phyloP scores from a whole-genome alignment of 2,888 invertebrate species.

The Drosophila antonietae region DNA sequence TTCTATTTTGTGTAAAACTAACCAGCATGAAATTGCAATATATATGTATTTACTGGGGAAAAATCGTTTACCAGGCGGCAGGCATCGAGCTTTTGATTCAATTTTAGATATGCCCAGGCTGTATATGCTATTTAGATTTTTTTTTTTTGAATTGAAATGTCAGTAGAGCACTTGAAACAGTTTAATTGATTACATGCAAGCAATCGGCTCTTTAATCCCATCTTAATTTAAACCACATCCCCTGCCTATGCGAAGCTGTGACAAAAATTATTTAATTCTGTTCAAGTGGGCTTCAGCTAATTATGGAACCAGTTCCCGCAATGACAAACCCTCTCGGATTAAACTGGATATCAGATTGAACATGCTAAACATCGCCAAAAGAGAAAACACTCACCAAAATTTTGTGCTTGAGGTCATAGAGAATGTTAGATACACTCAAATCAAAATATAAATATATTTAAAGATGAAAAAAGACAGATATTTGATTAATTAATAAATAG shows the following conservation, averaged over 20 bases:
- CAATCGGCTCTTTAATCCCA: slow-evolving; percentile 53
- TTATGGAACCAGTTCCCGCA: slow-evolving; percentile 38
- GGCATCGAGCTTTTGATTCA: slow-evolving; percentile 45
- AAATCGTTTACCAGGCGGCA: slow-evolving; percentile 2
- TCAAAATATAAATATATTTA: no score
- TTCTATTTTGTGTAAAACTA: slow-evolving; percentile 10
- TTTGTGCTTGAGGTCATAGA: not conserved
- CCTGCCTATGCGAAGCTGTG: slow-evolving; percentile 47
- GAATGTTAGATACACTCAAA: slow-evolving; percentile 9
- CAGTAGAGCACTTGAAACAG: slow-evolving; percentile 10
- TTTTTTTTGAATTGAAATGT: slow-evolving; percentile 60
- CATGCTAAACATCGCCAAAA: slow-evolving; percentile 21
- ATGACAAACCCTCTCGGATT: not conserved
- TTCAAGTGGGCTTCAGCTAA: slow-evolving; percentile 59
- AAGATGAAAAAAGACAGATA: no score
- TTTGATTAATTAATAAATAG: not conserved
- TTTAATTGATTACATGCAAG: slow-evolving; percentile 37
- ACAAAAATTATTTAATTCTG: slow-evolving; percentile 61
- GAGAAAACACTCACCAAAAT: not conserved
- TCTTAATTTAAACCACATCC: slow-evolving; percentile 20
- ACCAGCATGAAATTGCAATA: slow-evolving; percentile 36
- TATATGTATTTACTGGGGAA: slow-evolving; percentile 17
- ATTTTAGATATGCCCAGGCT: slow-evolving; percentile 63
- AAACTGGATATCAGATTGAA: slow-evolving; percentile 30
- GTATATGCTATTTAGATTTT: slow-evolving; percentile 18